phyloP scores from a whole-genome alignment of 2,888 invertebrate species.

The Eueremaeus valkanovi region DNA sequence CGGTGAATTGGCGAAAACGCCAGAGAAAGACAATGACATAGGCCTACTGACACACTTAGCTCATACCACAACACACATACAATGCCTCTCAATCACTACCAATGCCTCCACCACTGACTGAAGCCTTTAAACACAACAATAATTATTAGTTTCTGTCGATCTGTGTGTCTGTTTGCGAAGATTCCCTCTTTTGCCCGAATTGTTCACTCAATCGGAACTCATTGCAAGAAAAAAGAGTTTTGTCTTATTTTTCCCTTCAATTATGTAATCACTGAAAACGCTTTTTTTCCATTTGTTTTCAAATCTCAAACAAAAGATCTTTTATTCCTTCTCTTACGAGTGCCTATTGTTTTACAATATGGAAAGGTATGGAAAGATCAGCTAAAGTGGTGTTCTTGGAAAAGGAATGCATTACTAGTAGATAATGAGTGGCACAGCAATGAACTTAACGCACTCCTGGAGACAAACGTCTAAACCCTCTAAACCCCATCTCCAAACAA shows the following conservation, averaged over 20 bases:
- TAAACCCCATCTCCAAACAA: not conserved
- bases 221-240: not conserved
- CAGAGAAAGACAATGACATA: constrained; percentile 31
- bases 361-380: not conserved
- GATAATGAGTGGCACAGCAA: constrained; percentile 12
- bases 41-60: constrained; percentile 24
- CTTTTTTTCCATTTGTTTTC: not conserved
- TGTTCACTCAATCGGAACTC: not conserved
- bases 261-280: not conserved
- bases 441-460: constrained; percentile 19
- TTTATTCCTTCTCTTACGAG: not conserved
- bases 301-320: not conserved
- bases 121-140: not conserved
- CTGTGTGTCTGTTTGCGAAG: not conserved
- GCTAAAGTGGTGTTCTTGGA: not conserved
- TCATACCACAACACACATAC: not conserved
- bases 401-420: not conserved
- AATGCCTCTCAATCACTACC: not conserved
- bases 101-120: not conserved
- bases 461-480: not conserved
- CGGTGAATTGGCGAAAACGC: constrained; percentile 28
- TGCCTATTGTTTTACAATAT: not conserved
- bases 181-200: constrained; percentile 24
- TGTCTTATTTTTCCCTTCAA: not conserved
- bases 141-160: not conserved